Conservation (phyloP, 2,113 vertebrate species). For the Apistogramma diplotaenia region DNA sequence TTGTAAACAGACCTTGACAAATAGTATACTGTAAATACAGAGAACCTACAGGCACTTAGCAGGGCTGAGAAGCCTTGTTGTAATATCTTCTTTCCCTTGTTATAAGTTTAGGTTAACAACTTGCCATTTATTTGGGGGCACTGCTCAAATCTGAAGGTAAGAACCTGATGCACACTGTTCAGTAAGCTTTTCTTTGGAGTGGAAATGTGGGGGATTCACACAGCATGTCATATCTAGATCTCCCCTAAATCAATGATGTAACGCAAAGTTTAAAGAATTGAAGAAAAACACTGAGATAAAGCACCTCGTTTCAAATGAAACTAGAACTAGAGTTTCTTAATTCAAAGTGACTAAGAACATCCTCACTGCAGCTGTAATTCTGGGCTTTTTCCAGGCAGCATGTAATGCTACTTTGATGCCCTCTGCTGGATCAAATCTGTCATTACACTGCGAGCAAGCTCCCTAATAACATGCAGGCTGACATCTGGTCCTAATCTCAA, state of each 20-base stretch:
- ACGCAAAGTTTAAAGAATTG: not conserved
- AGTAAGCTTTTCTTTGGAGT: not conserved
- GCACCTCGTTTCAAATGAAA: not conserved
- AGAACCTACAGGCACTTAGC: not conserved
- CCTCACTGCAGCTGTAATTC: not conserved
- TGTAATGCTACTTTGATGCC: conserved; percentile 1
- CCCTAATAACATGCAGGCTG: not conserved
- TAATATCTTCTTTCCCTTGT: not conserved
- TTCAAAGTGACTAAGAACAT: not conserved
- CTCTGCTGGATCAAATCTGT: conserved; percentile 28
- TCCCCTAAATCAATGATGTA: not conserved
- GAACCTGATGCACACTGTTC: not conserved
- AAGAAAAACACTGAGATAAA: not conserved
- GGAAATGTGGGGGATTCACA: not conserved
- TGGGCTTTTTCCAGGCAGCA: not conserved
- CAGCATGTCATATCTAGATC: not conserved
- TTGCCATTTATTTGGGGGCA: not conserved
- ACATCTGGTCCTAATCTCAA: conserved; percentile 52
- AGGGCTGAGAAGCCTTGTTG: not conserved
- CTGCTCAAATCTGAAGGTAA: not conserved
- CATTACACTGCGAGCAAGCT: not conserved
- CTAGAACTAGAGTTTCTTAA: not conserved
- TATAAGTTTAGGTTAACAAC: not conserved
- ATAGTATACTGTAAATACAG: not conserved
- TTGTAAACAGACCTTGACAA: not conserved